A percentile compares a stretch with the other conserved stretches of the same genome.
Conservation (phyloP, 1,140 invertebrate species). For the Ridgeia piscesae region DNA sequence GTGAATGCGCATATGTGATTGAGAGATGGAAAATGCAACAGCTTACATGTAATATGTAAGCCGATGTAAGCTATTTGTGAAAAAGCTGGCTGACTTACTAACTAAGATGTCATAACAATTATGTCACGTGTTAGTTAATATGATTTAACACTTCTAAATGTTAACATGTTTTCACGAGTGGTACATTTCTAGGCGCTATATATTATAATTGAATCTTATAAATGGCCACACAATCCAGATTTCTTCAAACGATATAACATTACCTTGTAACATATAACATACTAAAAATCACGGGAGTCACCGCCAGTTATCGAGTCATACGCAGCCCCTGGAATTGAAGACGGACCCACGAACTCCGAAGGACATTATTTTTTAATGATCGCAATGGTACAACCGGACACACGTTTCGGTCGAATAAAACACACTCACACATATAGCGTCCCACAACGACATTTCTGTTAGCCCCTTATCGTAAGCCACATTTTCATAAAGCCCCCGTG, state of each 20-base stretch:
- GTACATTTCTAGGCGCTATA: no score
- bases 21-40: no score
- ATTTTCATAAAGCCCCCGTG: not conserved
- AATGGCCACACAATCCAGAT: not conserved
- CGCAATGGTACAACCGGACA: not conserved
- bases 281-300: not conserved
- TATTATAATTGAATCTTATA: not conserved
- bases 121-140: no score
- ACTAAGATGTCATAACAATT: no score
- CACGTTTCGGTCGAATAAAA: not conserved
- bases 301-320: not conserved
- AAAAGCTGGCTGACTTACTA: no score
- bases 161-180: no score
- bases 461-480: not conserved
- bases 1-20: no score
- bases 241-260: not conserved
- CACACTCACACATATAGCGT: not conserved
- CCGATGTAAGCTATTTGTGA: no score
- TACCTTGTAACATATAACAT: not conserved
- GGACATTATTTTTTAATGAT: not conserved
- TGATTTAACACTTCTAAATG: no score
- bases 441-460: not conserved
- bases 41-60: no score
- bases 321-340: not conserved
- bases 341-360: not conserved